phyloP scores from a whole-genome alignment of 92 coral and sea anemone genomes.

The Galaxea fascicularis region DNA sequence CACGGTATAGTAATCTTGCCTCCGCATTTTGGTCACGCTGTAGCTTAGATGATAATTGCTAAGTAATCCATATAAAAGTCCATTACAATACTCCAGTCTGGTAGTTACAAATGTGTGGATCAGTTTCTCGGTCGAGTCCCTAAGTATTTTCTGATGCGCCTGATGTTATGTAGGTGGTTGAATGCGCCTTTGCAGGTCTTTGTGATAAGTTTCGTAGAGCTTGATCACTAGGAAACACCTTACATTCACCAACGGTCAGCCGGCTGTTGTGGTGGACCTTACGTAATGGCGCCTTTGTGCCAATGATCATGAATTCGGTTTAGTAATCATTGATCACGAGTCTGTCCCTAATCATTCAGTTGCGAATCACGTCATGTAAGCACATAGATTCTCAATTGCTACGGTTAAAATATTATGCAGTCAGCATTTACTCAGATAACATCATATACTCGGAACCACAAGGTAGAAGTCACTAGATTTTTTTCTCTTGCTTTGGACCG shows the following conservation, averaged over 20 bases:
- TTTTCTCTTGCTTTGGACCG: no score
- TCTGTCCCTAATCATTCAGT: neutral
- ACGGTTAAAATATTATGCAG: no score
- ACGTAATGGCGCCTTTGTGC: slow-evolving; percentile 3
- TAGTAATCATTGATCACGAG: neutral
- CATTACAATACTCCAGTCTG: no score
- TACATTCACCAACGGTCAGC: slow-evolving; percentile 17
- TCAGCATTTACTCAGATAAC: no score
- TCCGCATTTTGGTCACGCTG: no score
- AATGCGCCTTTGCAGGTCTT: neutral
- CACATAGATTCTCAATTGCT: no score
- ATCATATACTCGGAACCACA: no score
- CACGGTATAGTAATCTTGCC: no score
- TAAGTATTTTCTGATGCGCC: neutral
- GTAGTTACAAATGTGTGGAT: neutral
- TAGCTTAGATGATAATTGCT: no score
- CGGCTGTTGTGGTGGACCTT: slow-evolving; percentile 3
- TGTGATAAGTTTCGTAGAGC: neutral
- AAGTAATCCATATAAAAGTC: no score
- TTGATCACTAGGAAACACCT: slow-evolving; percentile 16
- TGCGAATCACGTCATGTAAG: neutral
- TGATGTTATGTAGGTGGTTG: neutral
- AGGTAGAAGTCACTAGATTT: no score
- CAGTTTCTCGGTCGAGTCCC: neutral
- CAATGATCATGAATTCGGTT: neutral